phyloP scores from a whole-genome alignment of 1,140 invertebrate genomes.

The Procambarus virginalis region DNA sequence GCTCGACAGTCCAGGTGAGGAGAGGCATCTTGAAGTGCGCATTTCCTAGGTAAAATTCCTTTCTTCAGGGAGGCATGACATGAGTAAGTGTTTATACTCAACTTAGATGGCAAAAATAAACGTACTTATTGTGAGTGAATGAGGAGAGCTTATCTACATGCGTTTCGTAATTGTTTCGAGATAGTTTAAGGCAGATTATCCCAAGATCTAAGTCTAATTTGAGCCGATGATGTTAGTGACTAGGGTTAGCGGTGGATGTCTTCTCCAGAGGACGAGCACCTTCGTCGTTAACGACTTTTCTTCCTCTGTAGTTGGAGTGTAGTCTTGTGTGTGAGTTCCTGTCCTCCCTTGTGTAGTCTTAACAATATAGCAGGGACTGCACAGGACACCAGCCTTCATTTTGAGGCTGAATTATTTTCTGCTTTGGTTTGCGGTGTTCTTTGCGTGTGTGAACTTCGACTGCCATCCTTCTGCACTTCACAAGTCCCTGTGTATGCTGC shows the following conservation, averaged over 20 bases:
- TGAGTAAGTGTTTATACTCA: not conserved
- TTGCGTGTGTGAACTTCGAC: not conserved
- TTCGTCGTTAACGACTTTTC: not conserved
- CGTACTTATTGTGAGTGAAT: no score
- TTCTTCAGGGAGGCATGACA: not conserved
- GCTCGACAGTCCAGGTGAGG: not conserved
- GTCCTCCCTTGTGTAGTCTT: no score
- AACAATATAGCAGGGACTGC: no score
- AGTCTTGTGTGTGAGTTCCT: no score
- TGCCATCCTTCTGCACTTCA: not conserved
- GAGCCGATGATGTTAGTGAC: conserved; percentile 29
- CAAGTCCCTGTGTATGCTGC: no score
- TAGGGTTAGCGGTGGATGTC: not conserved
- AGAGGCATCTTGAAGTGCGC: not conserved
- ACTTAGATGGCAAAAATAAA: not conserved
- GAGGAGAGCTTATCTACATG: conserved; percentile 21
- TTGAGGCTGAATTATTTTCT: no score
- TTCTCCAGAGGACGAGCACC: not conserved
- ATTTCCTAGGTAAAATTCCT: not conserved
- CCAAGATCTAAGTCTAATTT: conserved; percentile 30
- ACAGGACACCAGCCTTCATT: no score
- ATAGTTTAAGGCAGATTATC: conserved; percentile 37
- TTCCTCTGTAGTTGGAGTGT: no score
- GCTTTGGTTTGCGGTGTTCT: not conserved
- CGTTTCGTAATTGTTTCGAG: not conserved